Evolutionary conservation across 2,113 vertebrate species (phyloP).

Genomic region (Tetrax tetrax): DNA sequence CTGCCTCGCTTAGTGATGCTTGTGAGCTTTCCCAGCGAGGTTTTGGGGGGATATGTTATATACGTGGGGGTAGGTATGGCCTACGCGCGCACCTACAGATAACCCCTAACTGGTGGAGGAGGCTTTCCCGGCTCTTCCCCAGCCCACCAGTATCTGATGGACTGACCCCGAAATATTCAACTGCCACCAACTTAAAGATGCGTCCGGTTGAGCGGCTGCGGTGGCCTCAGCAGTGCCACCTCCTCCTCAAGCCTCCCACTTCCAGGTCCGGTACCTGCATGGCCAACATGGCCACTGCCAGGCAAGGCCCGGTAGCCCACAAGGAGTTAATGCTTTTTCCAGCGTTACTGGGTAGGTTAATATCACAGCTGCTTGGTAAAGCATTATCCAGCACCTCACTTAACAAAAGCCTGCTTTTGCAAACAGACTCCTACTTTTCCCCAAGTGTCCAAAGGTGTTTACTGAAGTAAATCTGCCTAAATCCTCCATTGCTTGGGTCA

Average conservation of each 20-base stretch:
- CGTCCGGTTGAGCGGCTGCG: slow-evolving; percentile 33
- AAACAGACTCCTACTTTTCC: slow-evolving; percentile 88
- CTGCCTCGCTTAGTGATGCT: neutral
- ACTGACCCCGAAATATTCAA: neutral
- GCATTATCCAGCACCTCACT: slow-evolving; percentile 87
- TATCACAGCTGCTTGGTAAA: slow-evolving; percentile 92
- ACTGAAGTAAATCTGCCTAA: slow-evolving; percentile 98
- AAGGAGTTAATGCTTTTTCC: slow-evolving; percentile 83
- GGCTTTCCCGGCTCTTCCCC: neutral
- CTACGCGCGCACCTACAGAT: neutral
- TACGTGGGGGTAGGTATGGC: rapidly evolving
- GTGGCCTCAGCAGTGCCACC: slow-evolving; percentile 38
- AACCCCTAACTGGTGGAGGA: neutral
- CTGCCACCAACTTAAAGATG: neutral
- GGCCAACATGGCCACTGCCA: rapidly evolving
- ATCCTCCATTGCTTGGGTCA: slow-evolving; percentile 89
- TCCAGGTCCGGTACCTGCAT: neutral
- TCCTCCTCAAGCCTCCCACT: neutral
- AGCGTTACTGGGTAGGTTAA: slow-evolving; percentile 86
- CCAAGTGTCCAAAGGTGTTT: slow-evolving; percentile 97
- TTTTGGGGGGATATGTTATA: neutral
- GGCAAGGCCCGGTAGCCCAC: neutral
- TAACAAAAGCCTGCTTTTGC: slow-evolving; percentile 94
- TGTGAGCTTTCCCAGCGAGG: neutral
- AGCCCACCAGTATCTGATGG: neutral